phyloP scores from a whole-genome alignment of 2,888 invertebrate species.

The Agrotis ipsilon region DNA sequence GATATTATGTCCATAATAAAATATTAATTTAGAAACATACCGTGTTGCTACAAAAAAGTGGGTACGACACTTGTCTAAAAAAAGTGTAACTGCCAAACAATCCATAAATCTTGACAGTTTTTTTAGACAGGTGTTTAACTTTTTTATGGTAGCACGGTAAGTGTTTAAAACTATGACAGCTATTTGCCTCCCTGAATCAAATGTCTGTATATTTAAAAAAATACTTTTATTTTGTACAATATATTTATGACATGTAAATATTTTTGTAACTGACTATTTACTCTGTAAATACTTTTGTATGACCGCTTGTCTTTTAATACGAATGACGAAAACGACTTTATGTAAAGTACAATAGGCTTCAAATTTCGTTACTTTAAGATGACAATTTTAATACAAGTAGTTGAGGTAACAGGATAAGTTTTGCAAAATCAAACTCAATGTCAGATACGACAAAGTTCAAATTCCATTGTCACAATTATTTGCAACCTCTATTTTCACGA shows the following conservation, averaged over 20 bases:
- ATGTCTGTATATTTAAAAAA: not conserved
- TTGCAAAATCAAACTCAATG: not conserved
- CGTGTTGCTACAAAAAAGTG: too few relatives aligned
- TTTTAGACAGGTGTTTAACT: too few relatives aligned
- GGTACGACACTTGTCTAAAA: too few relatives aligned
- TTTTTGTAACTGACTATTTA: slow-evolving; percentile 28
- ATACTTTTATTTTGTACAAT: slow-evolving; percentile 16
- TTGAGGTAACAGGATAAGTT: not conserved
- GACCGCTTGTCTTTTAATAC: not conserved
- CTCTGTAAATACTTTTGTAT: slow-evolving; percentile 7
- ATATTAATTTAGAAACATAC: too few relatives aligned
- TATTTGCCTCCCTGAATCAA: not conserved
- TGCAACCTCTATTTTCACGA: not conserved
- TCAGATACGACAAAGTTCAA: not conserved
- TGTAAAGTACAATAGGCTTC: not conserved
- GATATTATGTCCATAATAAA: not conserved
- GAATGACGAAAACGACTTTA: not conserved
- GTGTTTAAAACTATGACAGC: not conserved
- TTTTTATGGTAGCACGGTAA: too few relatives aligned
- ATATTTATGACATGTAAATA: slow-evolving; percentile 45
- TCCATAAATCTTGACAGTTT: too few relatives aligned
- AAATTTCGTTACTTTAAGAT: not conserved
- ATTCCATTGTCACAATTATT: not conserved
- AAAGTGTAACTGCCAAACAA: too few relatives aligned
- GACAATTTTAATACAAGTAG: not conserved